A percentile compares a stretch with the other conserved stretches of the same genome.
Evolutionary conservation across 1,140 invertebrate genomes (phyloP).

Genomic region (Aphidius ervi): DNA sequence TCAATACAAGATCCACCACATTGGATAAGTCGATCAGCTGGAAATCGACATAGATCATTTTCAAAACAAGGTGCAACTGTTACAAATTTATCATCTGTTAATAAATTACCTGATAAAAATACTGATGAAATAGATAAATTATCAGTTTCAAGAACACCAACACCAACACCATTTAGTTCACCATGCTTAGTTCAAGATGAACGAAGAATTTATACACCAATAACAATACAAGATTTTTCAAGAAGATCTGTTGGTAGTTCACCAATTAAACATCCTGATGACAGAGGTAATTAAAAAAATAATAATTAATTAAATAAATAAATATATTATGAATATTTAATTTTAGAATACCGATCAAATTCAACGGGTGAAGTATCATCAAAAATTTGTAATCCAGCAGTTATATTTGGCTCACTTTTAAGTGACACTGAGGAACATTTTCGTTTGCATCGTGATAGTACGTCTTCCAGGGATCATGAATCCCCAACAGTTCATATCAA

Average conservation of each 20-base stretch:
- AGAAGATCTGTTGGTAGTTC: constrained; percentile 70
- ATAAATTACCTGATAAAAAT: constrained; percentile 11
- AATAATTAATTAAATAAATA: neutral
- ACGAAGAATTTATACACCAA: constrained; percentile 72
- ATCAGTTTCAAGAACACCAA: constrained; percentile 34
- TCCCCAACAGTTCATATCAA: constrained; percentile 24
- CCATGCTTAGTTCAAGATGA: constrained; percentile 51
- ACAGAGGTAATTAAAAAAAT: constrained; percentile 40
- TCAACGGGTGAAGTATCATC: constrained; percentile 57
- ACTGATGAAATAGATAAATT: constrained; percentile 21
- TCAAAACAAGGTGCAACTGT: constrained; percentile 16
- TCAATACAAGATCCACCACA: constrained; percentile 44
- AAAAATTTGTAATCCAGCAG: constrained; percentile 42
- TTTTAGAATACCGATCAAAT: constrained; percentile 57
- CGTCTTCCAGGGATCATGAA: constrained; percentile 30
- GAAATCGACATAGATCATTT: constrained; percentile 22
- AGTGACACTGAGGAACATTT: constrained; percentile 59
- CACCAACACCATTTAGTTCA: constrained; percentile 35
- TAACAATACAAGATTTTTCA: constrained; percentile 79
- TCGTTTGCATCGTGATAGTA: constrained; percentile 50
- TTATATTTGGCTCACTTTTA: constrained; percentile 54
- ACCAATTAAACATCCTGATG: constrained; percentile 54
- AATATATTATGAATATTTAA: constrained; percentile 21
- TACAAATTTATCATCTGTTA: constrained; percentile 17
- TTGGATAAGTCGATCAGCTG: constrained; percentile 40